Conservation (phyloP, 2,888 invertebrate species). For the Platyscelio sp. region DNA sequence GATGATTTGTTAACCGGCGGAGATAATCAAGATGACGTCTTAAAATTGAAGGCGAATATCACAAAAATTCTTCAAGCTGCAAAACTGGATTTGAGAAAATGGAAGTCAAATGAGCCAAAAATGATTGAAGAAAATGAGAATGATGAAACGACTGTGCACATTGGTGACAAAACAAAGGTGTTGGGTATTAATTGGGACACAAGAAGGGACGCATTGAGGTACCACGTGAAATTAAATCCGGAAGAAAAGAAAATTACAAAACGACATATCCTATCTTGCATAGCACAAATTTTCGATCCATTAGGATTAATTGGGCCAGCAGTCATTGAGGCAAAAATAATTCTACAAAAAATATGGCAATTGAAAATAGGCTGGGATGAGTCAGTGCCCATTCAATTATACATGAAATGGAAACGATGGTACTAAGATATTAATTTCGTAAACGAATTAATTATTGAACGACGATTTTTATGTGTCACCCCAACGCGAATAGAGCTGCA, state of each 20-base stretch:
- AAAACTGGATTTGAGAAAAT: too few relatives aligned
- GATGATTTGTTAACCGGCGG: too few relatives aligned
- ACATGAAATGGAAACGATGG: not conserved
- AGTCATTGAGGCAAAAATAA: not conserved
- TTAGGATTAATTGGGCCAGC: not conserved
- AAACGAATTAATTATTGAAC: constrained; percentile 49
- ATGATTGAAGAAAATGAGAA: not conserved
- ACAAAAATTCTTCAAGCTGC: too few relatives aligned
- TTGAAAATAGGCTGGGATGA: not conserved
- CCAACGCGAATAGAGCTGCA: constrained; percentile 54
- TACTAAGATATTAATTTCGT: constrained; percentile 44
- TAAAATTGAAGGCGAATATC: too few relatives aligned
- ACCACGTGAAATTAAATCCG: not conserved
- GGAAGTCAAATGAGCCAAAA: too few relatives aligned
- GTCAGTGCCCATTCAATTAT: not conserved
- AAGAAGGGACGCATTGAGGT: too few relatives aligned
- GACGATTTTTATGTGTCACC: constrained; percentile 35
- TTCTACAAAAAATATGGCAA: not conserved
- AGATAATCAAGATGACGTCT: too few relatives aligned
- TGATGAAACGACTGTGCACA: not conserved
- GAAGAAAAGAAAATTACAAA: not conserved
- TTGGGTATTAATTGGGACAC: not conserved
- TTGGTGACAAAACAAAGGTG: not conserved
- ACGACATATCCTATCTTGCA: not conserved
- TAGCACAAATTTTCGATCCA: constrained; percentile 6